These are phyloP conservation scores for Heliconius charithonia DNA, from an alignment of 2,888 invertebrate species.

Conservation along the genomic window DNA sequence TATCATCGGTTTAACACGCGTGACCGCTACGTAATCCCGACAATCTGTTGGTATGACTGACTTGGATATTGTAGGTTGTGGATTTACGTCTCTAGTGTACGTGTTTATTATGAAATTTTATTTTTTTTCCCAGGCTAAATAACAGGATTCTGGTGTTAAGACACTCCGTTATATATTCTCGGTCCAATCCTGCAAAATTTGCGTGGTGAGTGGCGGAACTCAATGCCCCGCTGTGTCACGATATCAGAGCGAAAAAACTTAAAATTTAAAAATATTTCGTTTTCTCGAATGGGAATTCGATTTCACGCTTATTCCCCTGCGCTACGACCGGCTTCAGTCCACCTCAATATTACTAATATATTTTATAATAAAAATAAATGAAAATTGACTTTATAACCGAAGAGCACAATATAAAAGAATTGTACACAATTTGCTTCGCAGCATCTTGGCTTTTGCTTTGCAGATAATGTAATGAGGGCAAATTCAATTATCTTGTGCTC, in stretches of 20 bases:
- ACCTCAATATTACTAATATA: background rate
- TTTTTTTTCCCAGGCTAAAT: background rate
- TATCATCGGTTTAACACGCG: conserved; percentile 53
- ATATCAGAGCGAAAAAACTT: too few relatives aligned
- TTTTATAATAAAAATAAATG: conserved; percentile 11
- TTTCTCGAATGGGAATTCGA: too few relatives aligned
- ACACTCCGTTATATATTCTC: too few relatives aligned
- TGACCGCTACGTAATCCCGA: conserved; percentile 52
- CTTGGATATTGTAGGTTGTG: conserved; percentile 49
- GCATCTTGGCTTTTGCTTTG: conserved; percentile 61
- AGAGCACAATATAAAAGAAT: conserved; percentile 49
- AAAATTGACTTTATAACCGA: conserved; percentile 9
- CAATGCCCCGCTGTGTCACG: too few relatives aligned
- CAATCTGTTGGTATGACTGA: conserved; percentile 55
- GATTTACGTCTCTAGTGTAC: conserved; percentile 47
- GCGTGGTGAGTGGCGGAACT: too few relatives aligned
- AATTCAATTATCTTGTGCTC: conserved; percentile 77
- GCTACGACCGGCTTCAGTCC: too few relatives aligned
- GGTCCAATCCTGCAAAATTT: too few relatives aligned
- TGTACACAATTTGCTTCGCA: conserved; percentile 55
- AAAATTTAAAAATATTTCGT: too few relatives aligned
- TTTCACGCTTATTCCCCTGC: too few relatives aligned
- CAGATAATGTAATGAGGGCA: conserved; percentile 77
- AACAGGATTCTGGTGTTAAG: background rate
- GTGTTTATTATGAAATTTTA: conserved; percentile 25